Evolutionary conservation across 2,888 invertebrate genomes (phyloP).

Genomic region (Physocephala rufipes): DNA sequence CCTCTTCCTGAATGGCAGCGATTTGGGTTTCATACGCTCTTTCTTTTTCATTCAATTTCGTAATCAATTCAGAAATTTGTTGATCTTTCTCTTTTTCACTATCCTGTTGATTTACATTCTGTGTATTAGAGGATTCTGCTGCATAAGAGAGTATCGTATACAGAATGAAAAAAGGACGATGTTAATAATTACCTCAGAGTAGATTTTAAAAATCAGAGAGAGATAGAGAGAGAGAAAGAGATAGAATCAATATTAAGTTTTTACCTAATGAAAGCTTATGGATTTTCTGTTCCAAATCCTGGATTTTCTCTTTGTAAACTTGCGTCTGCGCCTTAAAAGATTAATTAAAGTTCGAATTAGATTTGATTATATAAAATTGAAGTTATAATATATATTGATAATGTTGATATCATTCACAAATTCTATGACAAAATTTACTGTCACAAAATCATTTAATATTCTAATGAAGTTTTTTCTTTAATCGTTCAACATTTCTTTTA

Average conservation of each 20-base stretch:
- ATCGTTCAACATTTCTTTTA: no score
- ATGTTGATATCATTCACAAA: conserved; percentile 23
- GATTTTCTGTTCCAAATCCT: conserved; percentile 59
- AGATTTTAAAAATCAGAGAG: no score
- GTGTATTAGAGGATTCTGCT: neutral
- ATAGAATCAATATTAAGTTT: neutral
- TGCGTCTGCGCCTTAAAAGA: conserved; percentile 60
- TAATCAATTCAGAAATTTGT: conserved; percentile 45
- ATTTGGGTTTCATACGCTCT: conserved; percentile 46
- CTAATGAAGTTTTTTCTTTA: neutral
- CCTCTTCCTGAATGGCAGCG: conserved; percentile 50
- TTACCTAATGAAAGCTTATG: conserved; percentile 54
- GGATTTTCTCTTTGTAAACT: conserved; percentile 63
- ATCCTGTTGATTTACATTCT: no score
- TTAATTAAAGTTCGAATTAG: conserved; percentile 8
- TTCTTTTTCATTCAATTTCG: conserved; percentile 45
- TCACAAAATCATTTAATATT: neutral
- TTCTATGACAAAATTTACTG: neutral
- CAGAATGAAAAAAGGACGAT: no score
- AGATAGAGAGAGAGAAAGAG: conserved; percentile 41
- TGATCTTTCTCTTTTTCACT: no score
- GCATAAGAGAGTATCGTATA: no score
- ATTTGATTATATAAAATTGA: neutral
- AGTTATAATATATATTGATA: neutral
- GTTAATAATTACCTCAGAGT: no score